A percentile compares a stretch with the other conserved stretches of the same genome.
Evolutionary conservation across 92 coral and sea anemone genomes (phyloP).

Genomic region (Zoanthus sansibaricus): DNA sequence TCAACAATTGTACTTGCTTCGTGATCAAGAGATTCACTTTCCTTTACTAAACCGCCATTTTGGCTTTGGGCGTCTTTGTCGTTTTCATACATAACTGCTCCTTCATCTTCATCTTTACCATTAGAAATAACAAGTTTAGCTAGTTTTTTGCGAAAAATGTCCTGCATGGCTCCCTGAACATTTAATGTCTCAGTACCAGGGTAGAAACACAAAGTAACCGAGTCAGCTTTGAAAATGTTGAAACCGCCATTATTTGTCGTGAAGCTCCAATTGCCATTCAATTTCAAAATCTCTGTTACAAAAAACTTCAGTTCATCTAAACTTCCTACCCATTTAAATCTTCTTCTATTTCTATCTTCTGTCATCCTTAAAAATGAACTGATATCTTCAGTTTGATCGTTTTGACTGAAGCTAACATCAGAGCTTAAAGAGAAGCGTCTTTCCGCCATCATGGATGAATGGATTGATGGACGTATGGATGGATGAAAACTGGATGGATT

Average conservation of each 20-base stretch:
- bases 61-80: neutral
- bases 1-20: neutral
- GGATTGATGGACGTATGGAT: neutral
- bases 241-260: slow-evolving; percentile 34
- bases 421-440: slow-evolving; percentile 9
- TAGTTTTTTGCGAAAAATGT: neutral
- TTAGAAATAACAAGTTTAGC: neutral
- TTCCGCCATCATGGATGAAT: neutral
- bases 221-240: slow-evolving; percentile 27
- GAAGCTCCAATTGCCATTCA: slow-evolving; percentile 20
- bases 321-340: slow-evolving; percentile 33
- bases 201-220: slow-evolving; percentile 33
- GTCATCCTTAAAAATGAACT: slow-evolving; percentile 18
- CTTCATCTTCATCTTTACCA: neutral
- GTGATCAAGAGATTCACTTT: neutral
- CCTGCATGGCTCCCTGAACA: slow-evolving; percentile 28
- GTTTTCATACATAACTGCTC: neutral
- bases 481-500: neutral
- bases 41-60: neutral
- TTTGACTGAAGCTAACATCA: neutral
- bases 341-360: slow-evolving; percentile 13
- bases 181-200: slow-evolving; percentile 33
- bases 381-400: neutral
- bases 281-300: slow-evolving; percentile 7
- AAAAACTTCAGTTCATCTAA: slow-evolving; percentile 15